Percentiles rank a stretch among this genome's conserved stretches.
phyloP scores from a whole-genome alignment of 2,888 invertebrate genomes.

The Oasisia sp. region DNA sequence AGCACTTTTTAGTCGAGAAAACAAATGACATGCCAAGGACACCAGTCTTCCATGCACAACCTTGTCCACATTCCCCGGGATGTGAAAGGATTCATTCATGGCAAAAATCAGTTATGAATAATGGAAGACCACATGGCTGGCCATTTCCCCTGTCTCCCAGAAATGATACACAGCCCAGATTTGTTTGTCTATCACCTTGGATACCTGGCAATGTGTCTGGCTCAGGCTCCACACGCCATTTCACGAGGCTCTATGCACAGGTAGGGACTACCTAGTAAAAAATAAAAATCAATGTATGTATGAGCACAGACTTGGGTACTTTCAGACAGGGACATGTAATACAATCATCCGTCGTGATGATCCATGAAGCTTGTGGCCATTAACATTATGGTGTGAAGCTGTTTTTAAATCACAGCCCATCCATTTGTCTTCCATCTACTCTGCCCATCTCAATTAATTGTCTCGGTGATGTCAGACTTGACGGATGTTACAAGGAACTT shows the following conservation, averaged over 20 bases:
- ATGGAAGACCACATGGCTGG: not conserved
- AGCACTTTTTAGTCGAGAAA: not conserved
- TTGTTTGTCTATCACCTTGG: constrained; percentile 17
- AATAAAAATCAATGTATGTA: constrained; percentile 9
- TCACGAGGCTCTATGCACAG: not conserved
- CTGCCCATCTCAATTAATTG: not conserved
- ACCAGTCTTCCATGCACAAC: not conserved
- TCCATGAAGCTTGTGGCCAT: not conserved
- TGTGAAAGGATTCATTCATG: constrained; percentile 9
- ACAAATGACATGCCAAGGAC: not conserved
- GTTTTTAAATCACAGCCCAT: not conserved
- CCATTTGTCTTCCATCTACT: not conserved
- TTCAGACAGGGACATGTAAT: not conserved
- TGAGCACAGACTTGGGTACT: not conserved
- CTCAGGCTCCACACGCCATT: not conserved
- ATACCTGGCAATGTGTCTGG: not conserved
- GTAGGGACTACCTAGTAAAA: not conserved
- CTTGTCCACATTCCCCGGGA: not conserved
- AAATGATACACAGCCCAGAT: not conserved
- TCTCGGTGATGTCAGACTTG: not conserved
- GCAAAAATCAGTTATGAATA: not conserved
- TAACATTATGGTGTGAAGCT: not conserved
- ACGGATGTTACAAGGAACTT: not conserved
- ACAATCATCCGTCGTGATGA: not conserved
- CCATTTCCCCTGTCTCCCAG: not conserved